A percentile compares a stretch with the other conserved stretches of the same genome.
phyloP scores from a whole-genome alignment of 2,113 vertebrate genomes.

The Eulemur macaco region DNA sequence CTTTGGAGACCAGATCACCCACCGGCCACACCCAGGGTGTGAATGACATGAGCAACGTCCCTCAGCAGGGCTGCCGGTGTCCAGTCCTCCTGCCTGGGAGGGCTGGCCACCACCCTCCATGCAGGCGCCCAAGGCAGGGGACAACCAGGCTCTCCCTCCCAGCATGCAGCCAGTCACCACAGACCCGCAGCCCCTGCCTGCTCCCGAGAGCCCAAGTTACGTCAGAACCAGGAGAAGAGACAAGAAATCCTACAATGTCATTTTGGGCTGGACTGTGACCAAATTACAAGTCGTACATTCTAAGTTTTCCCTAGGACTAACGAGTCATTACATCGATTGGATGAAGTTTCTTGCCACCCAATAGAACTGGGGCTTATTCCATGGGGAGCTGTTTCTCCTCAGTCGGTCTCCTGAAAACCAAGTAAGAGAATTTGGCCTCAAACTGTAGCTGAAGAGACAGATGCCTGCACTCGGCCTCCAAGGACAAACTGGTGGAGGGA shows the following conservation, averaged over 20 bases:
- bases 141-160: neutral
- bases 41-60: neutral
- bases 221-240: neutral
- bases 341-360: neutral
- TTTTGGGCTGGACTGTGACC: neutral
- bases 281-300: neutral
- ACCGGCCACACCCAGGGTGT: neutral
- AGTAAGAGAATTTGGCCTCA: neutral
- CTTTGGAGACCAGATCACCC: neutral
- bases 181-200: neutral
- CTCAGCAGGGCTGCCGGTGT: too few relatives aligned
- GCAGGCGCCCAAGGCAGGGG: neutral
- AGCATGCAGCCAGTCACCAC: neutral
- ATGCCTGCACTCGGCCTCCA: neutral
- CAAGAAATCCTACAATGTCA: neutral
- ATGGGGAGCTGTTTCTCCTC: neutral
- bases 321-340: neutral
- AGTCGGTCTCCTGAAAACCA: neutral
- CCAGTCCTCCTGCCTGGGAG: too few relatives aligned
- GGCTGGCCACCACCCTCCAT: neutral
- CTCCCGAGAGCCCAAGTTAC: neutral
- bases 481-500: neutral
- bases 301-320: neutral
- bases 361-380: neutral
- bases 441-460: neutral